Evolutionary conservation across 2,113 vertebrate species (phyloP), one percentile per base, ranked within the genome.

Genomic region (Brachyhypopomus gauderio): DNA sequence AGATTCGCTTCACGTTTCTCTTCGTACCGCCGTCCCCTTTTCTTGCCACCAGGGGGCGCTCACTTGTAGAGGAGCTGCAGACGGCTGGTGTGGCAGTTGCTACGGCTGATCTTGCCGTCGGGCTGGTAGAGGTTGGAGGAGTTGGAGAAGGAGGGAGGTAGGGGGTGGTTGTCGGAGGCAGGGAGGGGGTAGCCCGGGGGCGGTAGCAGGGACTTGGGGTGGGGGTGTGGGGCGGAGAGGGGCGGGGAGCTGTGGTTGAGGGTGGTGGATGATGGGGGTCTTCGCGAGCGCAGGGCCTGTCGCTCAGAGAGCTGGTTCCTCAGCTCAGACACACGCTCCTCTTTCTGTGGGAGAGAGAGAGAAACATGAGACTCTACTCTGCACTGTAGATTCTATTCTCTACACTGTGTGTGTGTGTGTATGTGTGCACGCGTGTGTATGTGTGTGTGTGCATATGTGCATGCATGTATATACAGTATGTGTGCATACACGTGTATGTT

Each of bases 11-110:
- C 34, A 59, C 27, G 30, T 77, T 3, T 19, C 17, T 38, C 48
- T 75, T 71, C 34, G 1, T 5, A 48, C 56, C 25, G 11, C 25
- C 30, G 23, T 70, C n/a, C 8, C n/a, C 20, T 22, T 4, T 2
- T 38, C 38, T 19, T 14, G 19, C 22, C 14, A 36, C 58, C 20
- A 4, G 20, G 56, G 64, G 16, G 60, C 87, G 4, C 59, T 95
- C 93, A 96, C 86, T 98, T 98, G 80, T 98, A 97, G 73, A 98
- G 95, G 80, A 98, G 93, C 16, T 96, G 96, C 82, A 98, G 95
- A 23, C 95, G 93, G 91, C 96, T 96, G 78, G 96, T 94, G 74
- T 97, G 95, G 89, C 96, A 98, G 91, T 95, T 96, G 91, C 94
- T 95, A 77, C 94, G 94, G 38, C 91, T 93, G 86, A 97, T 94